A percentile compares a stretch with the other conserved stretches of the same genome.
phyloP scores from a whole-genome alignment of 2,797 vertebrate species.

The Emydoidea blandingii region DNA sequence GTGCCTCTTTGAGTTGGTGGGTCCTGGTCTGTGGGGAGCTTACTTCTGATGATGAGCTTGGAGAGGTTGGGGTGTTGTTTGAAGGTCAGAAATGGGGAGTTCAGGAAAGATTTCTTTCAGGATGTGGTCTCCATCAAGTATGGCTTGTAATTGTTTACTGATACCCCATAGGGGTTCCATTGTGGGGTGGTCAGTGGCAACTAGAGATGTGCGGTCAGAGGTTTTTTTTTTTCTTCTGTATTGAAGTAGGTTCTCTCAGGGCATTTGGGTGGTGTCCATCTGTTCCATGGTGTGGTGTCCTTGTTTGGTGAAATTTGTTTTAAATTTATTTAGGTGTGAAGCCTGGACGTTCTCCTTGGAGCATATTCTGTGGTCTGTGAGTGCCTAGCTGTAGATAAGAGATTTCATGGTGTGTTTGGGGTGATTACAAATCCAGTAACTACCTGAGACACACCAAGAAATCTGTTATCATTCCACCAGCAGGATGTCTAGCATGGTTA shows the following conservation, averaged over 20 bases:
- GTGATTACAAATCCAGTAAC: neutral
- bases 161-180: no score
- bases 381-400: neutral
- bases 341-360: neutral
- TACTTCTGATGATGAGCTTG: neutral
- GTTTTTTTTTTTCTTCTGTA: no score
- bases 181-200: no score
- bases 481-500: neutral
- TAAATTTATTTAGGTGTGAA: neutral
- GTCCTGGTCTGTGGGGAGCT: no score
- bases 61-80: neutral
- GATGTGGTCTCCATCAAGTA: neutral
- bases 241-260: no score
- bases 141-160: no score
- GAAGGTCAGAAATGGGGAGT: neutral
- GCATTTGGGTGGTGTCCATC: no score
- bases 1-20: no score
- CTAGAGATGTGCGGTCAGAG: no score
- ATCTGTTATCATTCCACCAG: neutral
- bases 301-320: neutral
- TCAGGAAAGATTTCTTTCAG: neutral
- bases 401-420: neutral
- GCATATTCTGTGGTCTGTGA: neutral
- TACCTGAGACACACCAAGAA: neutral
- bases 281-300: neutral